Conservation (phyloP, 2,797 vertebrate species). For the Sebastolobus alascanus region DNA sequence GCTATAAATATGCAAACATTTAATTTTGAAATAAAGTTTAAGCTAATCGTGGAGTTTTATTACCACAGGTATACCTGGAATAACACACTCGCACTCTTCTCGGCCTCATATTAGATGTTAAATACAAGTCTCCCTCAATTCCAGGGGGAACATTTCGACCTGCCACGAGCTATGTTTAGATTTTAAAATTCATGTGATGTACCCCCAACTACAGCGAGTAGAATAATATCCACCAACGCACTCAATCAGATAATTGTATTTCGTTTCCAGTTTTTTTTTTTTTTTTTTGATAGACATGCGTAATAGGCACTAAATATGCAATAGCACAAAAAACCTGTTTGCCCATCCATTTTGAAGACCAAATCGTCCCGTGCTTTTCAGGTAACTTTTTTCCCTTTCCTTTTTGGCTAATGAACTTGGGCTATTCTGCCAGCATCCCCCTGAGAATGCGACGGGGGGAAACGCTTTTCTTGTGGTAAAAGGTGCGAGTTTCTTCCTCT, state of each 20-base stretch:
- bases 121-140: slow-evolving; percentile 59
- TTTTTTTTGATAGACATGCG: slow-evolving; percentile 84
- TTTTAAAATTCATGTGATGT: slow-evolving; percentile 77
- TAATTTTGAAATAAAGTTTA: slow-evolving; percentile 40
- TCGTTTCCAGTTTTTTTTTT: slow-evolving; percentile 41
- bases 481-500: slow-evolving; percentile 88
- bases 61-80: slow-evolving; percentile 37
- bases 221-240: slow-evolving; percentile 74
- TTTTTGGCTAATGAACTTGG: slow-evolving; percentile 88
- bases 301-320: slow-evolving; percentile 85
- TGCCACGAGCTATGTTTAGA: slow-evolving; percentile 71
- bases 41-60: slow-evolving; percentile 5
- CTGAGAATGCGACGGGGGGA: slow-evolving; percentile 71
- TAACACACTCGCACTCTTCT: slow-evolving; percentile 16
- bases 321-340: slow-evolving; percentile 47
- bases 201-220: slow-evolving; percentile 57
- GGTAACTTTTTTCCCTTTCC: slow-evolving; percentile 80
- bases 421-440: slow-evolving; percentile 86
- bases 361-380: slow-evolving; percentile 83
- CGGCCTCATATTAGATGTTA: slow-evolving; percentile 62
- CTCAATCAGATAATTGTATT: slow-evolving; percentile 82
- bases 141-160: slow-evolving; percentile 67
- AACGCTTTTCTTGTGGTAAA: slow-evolving; percentile 85
- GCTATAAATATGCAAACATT: slow-evolving; percentile 23
- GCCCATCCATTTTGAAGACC: slow-evolving; percentile 74